These are phyloP conservation scores for Papilio elwesi DNA, from an alignment of 2,888 invertebrate species.

Conservation along the genomic window DNA sequence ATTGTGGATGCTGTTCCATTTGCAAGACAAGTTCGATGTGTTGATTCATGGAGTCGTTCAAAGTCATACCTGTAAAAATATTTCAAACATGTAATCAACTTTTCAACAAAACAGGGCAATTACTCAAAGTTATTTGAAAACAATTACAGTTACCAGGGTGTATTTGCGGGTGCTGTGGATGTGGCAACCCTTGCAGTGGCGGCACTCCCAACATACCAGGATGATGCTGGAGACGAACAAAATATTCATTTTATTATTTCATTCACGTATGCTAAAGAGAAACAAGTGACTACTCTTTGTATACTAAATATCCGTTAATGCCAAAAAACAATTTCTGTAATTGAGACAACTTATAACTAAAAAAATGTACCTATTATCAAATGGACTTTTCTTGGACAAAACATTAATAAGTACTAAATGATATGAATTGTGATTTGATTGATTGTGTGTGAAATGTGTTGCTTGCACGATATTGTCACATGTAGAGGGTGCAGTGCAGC, in stretches of 20 bases:
- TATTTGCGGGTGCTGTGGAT: constrained; percentile 83
- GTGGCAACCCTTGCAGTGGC: constrained; percentile 79
- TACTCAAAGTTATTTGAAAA: not conserved
- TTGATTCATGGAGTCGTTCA: constrained; percentile 83
- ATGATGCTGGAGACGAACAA: constrained; percentile 73
- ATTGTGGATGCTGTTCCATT: constrained; percentile 82
- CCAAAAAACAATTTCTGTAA: no score
- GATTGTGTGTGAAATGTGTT: no score
- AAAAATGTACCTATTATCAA: no score
- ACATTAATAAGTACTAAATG: no score
- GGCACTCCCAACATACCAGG: constrained; percentile 81
- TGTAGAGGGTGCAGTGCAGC: no score
- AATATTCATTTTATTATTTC: not conserved
- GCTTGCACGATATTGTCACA: no score
- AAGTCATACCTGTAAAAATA: constrained; percentile 71
- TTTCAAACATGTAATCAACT: not conserved
- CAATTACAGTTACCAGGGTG: constrained; percentile 71
- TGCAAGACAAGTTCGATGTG: constrained; percentile 82
- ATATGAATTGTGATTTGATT: no score
- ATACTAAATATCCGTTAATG: no score
- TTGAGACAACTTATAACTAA: no score
- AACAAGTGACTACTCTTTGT: no score
- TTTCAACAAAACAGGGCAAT: not conserved
- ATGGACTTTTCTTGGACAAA: no score
- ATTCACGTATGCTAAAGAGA: not conserved